Evolutionary conservation across 64 coral and sea anemone genomes (phyloP).

Genomic region (Montipora cactus): DNA sequence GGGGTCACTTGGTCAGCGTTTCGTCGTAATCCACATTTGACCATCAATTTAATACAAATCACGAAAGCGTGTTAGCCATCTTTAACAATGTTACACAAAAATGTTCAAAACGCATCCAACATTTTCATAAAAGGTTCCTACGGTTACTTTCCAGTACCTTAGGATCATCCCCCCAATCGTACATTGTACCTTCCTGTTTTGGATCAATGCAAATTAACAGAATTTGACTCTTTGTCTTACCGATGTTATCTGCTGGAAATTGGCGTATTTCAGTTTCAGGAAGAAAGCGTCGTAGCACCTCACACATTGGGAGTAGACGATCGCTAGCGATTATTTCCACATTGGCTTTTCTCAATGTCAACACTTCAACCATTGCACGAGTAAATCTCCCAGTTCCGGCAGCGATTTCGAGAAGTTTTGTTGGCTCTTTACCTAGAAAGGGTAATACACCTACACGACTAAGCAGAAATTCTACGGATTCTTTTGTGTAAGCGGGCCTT

Average conservation of each 20-base stretch:
- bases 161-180: too few relatives aligned
- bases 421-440: background rate
- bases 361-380: conserved; percentile 51
- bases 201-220: too few relatives aligned
- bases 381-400: conserved; percentile 95
- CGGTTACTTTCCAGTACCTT: too few relatives aligned
- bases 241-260: conserved; percentile 75
- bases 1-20: too few relatives aligned
- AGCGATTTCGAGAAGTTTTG: conserved; percentile 82
- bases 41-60: too few relatives aligned
- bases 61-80: too few relatives aligned
- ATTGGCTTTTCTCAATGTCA: conserved; percentile 11
- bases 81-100: too few relatives aligned
- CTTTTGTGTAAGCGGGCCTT: conserved; percentile 75
- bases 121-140: too few relatives aligned
- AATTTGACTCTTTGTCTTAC: background rate
- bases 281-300: conserved; percentile 63
- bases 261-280: conserved; percentile 73
- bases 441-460: conserved; percentile 63
- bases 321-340: conserved; percentile 79
- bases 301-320: conserved; percentile 73
- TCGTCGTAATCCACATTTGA: too few relatives aligned
- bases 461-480: conserved; percentile 82
- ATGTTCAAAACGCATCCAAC: too few relatives aligned
- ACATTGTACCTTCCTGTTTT: too few relatives aligned